These are phyloP conservation scores for Coregonus sp. DNA, from an alignment of 2,797 vertebrate genomes.

Conservation along the genomic window DNA sequence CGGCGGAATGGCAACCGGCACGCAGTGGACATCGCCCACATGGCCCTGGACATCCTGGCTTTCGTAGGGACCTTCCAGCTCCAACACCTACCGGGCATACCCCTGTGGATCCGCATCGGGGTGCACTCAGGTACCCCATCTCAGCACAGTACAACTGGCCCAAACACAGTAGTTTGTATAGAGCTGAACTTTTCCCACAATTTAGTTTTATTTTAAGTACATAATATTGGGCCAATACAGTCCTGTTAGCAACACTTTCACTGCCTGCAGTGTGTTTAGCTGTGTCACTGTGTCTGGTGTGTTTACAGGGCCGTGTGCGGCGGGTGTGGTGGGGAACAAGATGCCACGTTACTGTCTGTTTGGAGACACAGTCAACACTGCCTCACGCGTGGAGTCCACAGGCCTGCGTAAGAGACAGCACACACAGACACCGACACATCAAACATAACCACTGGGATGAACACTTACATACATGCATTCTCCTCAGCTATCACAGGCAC, in stretches of 20 bases:
- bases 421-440: not conserved
- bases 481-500: not conserved
- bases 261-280: conserved; percentile 10
- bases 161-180: not conserved
- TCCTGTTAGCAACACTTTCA: no score
- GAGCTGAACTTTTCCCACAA: not conserved
- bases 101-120: conserved; percentile 96
- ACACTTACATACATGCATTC: not conserved
- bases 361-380: conserved; percentile 93
- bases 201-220: not conserved
- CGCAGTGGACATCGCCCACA: conserved; percentile 90
- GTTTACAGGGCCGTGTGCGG: conserved; percentile 88
- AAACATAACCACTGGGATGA: not conserved
- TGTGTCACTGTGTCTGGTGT: conserved; percentile 1
- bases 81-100: conserved; percentile 89
- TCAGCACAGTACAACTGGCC: not conserved
- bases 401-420: conserved; percentile 85
- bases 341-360: conserved; percentile 98
- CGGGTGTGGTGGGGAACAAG: conserved; percentile 95
- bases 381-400: conserved; percentile 95
- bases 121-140: conserved; percentile 88
- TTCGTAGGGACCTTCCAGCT: conserved; percentile 93
- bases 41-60: conserved; percentile 93
- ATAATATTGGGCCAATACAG: not conserved
- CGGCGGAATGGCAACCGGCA: conserved; percentile 91